Base-by-base conservation (phyloP, 2,888 invertebrate species). In the Itoplectis maculator region DNA sequence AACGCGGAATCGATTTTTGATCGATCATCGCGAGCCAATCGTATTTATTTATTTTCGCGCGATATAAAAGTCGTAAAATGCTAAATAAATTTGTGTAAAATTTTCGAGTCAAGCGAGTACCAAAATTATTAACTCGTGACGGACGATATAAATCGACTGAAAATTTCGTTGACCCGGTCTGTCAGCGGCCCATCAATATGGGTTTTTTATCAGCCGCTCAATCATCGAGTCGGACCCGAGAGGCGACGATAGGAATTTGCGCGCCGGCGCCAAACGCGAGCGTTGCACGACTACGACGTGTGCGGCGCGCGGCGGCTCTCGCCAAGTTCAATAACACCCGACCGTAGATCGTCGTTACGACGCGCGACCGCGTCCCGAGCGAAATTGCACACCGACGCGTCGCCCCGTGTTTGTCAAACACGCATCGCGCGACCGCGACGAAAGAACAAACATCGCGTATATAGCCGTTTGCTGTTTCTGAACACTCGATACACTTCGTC, bases 281-380 rank as follows among this genome's bases (percentile, higher is more conserved):
- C 66, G 29, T 73, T 59, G 51, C n/a, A 61, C n/a, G 29, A 29
- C 70, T 72, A 72, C 72, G 66, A 75, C 80, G 63, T 15, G 76
- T 18, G 56, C 6, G n/a, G n/a, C n/a, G n/a, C n/a, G n/a, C n/a
- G n/a, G n/a, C n/a, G n/a, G n/a, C n/a, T n/a, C n/a, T 49, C 59
- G 29, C 13, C 11, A 76, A 76, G 66, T 76, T 81, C 59, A 72
- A 73, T 73, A 51, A 51, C 65, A 61, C n/a, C n/a, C 65, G 15
- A 9, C 59, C 70, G 20, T 66, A 40, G 49, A 45, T 47, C 18
- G 18, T 66, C 72, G 35, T 35, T 65, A 15, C 47, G 59, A 54
- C 8, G 54, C 18, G 54, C 18, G 51, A 54, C 51, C 65, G 47
- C 23, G 72, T 66, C 20, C 40, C 35, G n/a, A 42, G 23, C 51